These are phyloP conservation scores for Phaethon lepturus DNA, from an alignment of 2,113 vertebrate species.

Conservation along the genomic window DNA sequence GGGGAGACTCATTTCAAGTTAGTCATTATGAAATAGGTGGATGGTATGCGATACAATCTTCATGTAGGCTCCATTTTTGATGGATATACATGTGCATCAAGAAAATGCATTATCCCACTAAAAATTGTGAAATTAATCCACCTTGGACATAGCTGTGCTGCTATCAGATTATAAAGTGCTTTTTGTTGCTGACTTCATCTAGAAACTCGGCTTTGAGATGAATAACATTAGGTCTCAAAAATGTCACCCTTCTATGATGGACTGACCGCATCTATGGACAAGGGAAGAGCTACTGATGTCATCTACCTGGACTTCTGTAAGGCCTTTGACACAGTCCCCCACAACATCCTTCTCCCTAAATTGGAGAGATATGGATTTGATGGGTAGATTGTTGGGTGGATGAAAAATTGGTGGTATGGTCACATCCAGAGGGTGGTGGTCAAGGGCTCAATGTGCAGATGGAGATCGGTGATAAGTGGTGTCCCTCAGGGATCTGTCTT, in stretches of 20 bases:
- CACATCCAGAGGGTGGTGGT: too few species aligned
- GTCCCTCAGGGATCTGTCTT: too few species aligned
- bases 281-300: background rate
- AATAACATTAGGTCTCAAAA: background rate
- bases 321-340: too few species aligned
- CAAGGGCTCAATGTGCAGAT: too few species aligned
- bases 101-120: background rate
- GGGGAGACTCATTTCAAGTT: background rate
- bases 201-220: background rate
- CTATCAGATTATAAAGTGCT: background rate
- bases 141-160: background rate
- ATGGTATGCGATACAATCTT: background rate
- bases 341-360: too few species aligned
- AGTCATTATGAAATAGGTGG: background rate
- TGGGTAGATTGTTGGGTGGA: too few species aligned
- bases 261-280: too few species aligned
- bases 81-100: background rate
- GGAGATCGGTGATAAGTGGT: too few species aligned
- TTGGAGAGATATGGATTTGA: too few species aligned
- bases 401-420: too few species aligned
- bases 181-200: background rate
- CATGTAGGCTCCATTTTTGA: background rate
- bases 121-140: background rate
- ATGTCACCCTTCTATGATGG: background rate
- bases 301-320: too few species aligned